Evolutionary conservation across 1,140 invertebrate species (phyloP).

Genomic region (Brachionus angularis): DNA sequence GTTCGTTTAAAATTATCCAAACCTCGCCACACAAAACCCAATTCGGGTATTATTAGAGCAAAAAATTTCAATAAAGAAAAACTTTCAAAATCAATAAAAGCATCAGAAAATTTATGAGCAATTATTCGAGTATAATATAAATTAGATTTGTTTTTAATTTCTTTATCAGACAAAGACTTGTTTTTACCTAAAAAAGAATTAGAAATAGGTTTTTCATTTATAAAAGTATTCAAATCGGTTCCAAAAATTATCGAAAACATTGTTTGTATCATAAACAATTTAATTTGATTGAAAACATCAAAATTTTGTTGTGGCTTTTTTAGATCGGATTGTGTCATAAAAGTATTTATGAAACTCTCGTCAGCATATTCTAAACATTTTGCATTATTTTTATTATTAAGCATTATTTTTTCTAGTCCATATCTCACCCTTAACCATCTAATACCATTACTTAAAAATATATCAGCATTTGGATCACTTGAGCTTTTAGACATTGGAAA

Average conservation of each 20-base stretch:
- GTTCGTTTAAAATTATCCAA: slow-evolving; percentile 1
- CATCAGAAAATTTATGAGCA: slow-evolving; percentile 1
- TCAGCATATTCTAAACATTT: slow-evolving; percentile 30
- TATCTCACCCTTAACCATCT: slow-evolving; percentile 20
- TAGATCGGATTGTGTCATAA: background rate
- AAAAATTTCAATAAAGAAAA: slow-evolving; percentile 26
- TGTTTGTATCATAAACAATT: slow-evolving; percentile 28
- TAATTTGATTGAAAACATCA: background rate
- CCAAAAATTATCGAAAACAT: slow-evolving; percentile 31
- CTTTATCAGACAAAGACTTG: too few relatives aligned
- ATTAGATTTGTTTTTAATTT: too few relatives aligned
- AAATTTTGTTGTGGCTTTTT: background rate
- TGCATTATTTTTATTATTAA: slow-evolving; percentile 37
- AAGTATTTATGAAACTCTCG: slow-evolving; percentile 28
- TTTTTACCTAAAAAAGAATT: slow-evolving; percentile 7
- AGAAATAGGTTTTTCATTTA: slow-evolving; percentile 7
- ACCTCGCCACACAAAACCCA: background rate
- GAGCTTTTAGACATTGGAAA: slow-evolving; percentile 41
- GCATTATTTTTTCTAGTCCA: slow-evolving; percentile 36
- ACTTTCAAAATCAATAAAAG: slow-evolving; percentile 13
- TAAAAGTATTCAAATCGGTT: background rate
- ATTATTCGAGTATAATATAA: background rate
- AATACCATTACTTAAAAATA: slow-evolving; percentile 28
- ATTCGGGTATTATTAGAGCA: background rate
- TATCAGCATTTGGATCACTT: background rate